Percentiles rank a stretch among this genome's conserved stretches.
Evolutionary conservation across 2,113 vertebrate genomes (phyloP).

Genomic region (Scomber japonicus): DNA sequence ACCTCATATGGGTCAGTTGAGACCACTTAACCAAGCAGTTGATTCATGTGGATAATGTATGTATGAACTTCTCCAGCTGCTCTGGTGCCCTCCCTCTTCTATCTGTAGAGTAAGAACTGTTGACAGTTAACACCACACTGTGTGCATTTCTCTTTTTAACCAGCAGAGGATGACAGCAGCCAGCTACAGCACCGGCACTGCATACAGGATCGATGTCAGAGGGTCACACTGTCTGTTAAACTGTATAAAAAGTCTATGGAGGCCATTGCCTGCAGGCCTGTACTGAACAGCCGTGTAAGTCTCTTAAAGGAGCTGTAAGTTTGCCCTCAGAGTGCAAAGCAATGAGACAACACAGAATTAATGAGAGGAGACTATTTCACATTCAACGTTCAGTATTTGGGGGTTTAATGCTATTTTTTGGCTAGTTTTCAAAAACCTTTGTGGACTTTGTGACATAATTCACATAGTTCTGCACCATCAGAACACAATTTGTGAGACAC

Average conservation of each 20-base stretch:
- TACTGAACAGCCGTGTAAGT: background rate
- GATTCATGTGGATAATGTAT: background rate
- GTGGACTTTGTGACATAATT: background rate
- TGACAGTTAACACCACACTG: background rate
- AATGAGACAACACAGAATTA: too few species aligned
- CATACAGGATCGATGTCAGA: constrained; percentile 1
- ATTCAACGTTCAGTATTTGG: too few species aligned
- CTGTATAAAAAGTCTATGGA: background rate
- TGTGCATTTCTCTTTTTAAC: constrained; percentile 62
- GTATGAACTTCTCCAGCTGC: background rate
- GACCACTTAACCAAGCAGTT: background rate
- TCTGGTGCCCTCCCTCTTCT: background rate
- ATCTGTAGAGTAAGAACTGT: too few species aligned
- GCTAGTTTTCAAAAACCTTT: too few species aligned
- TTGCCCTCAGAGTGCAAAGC: too few species aligned
- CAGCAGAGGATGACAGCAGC: constrained; percentile 76
- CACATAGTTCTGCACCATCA: background rate
- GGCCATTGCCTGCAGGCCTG: background rate
- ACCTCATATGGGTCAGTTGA: background rate
- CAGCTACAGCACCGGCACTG: constrained; percentile 17
- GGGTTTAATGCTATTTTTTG: too few species aligned
- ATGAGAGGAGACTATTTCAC: too few species aligned
- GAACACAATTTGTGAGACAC: background rate
- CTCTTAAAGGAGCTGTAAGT: background rate
- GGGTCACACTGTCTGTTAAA: constrained; percentile 1